Percentiles rank a stretch among this genome's conserved stretches.
Conservation (phyloP, 2,113 vertebrate species). For the Melanostigma gelatinosum region DNA sequence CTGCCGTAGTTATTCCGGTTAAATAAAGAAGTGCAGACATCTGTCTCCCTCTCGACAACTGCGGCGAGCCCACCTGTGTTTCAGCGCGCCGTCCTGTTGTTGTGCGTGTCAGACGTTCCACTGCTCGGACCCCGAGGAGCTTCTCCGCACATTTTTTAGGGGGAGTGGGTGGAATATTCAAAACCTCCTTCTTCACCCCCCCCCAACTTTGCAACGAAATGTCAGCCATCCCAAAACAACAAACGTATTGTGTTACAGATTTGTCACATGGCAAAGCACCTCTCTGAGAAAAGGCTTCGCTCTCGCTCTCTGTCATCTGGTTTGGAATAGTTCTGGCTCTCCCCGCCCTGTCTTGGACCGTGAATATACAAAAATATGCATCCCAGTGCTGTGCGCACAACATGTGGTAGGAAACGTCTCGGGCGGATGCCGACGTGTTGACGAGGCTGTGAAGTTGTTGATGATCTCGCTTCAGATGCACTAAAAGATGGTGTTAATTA, state of each 20-base stretch:
- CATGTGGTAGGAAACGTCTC: constrained; percentile 52
- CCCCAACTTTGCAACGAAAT: constrained; percentile 36
- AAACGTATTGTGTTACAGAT: constrained; percentile 58
- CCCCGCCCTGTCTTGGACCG: constrained; percentile 15
- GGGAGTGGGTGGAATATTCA: constrained; percentile 54
- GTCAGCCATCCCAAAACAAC: constrained; percentile 62
- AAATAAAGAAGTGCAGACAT: constrained; percentile 42
- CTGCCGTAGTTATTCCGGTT: constrained; percentile 24
- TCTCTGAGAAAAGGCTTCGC: constrained; percentile 2
- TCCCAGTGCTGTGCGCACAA: constrained; percentile 8
- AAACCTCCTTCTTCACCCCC: constrained; percentile 30
- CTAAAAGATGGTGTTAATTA: not conserved
- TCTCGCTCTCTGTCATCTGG: constrained; percentile 34
- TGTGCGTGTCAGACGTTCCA: constrained; percentile 61
- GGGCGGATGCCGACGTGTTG: constrained; percentile 28
- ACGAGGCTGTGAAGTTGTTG: constrained; percentile 28
- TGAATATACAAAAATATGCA: constrained; percentile 47
- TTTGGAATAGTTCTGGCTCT: constrained; percentile 23
- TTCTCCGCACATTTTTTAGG: constrained; percentile 44
- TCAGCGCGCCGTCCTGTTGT: constrained; percentile 48
- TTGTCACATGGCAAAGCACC: constrained; percentile 41
- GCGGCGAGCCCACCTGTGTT: constrained; percentile 62
- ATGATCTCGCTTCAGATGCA: not conserved
- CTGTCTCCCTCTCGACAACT: constrained; percentile 44
- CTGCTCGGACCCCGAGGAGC: constrained; percentile 48